These are phyloP conservation scores for Semotilus atromaculatus DNA, from an alignment of 2,797 vertebrate species.

Conservation along the genomic window DNA sequence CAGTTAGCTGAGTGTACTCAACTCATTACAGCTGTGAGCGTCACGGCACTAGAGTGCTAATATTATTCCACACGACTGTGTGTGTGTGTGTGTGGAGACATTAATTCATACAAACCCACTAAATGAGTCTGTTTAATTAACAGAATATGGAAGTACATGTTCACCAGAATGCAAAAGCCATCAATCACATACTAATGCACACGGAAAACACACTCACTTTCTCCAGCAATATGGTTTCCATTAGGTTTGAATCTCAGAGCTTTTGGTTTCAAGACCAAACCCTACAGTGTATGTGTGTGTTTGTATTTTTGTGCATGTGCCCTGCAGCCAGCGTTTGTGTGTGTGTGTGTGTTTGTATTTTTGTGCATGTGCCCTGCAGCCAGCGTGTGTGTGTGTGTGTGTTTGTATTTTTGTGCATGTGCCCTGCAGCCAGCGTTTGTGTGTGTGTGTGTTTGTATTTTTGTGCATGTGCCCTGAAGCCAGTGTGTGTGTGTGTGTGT, in stretches of 20 bases:
- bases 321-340: slow-evolving; percentile 22
- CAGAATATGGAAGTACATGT: slow-evolving; percentile 65
- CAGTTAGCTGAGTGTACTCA: slow-evolving; percentile 79
- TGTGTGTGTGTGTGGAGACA: slow-evolving; percentile 50
- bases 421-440: too few relatives aligned
- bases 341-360: slow-evolving; percentile 3
- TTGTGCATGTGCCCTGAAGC: too few relatives aligned
- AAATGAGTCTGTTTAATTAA: slow-evolving; percentile 53
- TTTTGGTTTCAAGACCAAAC: slow-evolving; percentile 53
- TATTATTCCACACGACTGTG: slow-evolving; percentile 28
- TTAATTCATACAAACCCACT: slow-evolving; percentile 61
- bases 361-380: too few relatives aligned
- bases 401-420: too few relatives aligned
- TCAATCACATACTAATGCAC: slow-evolving; percentile 41
- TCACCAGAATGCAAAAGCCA: slow-evolving; percentile 56
- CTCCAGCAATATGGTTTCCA: slow-evolving; percentile 68
- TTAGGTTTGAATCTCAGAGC: slow-evolving; percentile 70
- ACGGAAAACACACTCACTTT: slow-evolving; percentile 25
- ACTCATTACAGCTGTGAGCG: slow-evolving; percentile 78
- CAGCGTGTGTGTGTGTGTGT: too few relatives aligned
- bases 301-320: slow-evolving; percentile 30
- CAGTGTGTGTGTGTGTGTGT: slow-evolving; percentile 46
- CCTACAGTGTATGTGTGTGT: slow-evolving; percentile 45
- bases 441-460: too few relatives aligned
- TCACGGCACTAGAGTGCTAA: slow-evolving; percentile 62